Evolutionary conservation across 2,888 invertebrate species (phyloP), one percentile per base, ranked within the genome.

Genomic region (Synergus gifuensis): DNA sequence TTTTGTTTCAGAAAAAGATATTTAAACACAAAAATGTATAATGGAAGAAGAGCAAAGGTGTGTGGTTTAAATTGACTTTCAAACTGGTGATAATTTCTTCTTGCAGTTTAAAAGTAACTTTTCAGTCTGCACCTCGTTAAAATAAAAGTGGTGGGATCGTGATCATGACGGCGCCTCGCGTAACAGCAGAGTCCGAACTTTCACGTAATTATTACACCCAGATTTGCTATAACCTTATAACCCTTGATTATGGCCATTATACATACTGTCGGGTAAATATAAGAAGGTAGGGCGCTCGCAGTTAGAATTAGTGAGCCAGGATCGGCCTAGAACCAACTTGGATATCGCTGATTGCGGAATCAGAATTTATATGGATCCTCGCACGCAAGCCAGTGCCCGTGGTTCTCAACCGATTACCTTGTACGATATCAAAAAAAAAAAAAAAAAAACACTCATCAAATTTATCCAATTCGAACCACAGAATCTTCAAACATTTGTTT

Each of bases 351-450:
- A 91, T 92, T 91, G 91, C 90, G 89, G 90, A 92, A 91, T 91
- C 90, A 91, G 91, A 92, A 92, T 92, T 91, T 92, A 92, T 92
- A 92, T 92, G 91, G 91, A 90, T 90, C 88, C 86, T 81, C 85
- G 91, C 92, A 92, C 92, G 92, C 92, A 90, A 91, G 69, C 87
- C 91, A 91, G 3, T 28, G 28, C 28, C 28, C 28, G 91, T 84
- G 89, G 87, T 87, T 90, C 90, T 88, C 91, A 89, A 87, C 85
- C 81, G 2, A 54, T 44, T 49, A 28, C 28, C 18, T n/a, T 49
- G 54, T 46, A 69, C 18, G 8, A 7, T 16, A 69, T 14, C 4
- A 22, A n/a, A n/a, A n/a, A n/a, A n/a, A n/a, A n/a, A 28, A 28
- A 28, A 28, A 1, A 28, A 28, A 76, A 76, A 40, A 44, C 11